A percentile compares a stretch with the other conserved stretches of the same genome.
These are phyloP conservation scores for Schizopygopsis pylzovi DNA, from an alignment of 2,797 vertebrate species.

Conservation along the genomic window DNA sequence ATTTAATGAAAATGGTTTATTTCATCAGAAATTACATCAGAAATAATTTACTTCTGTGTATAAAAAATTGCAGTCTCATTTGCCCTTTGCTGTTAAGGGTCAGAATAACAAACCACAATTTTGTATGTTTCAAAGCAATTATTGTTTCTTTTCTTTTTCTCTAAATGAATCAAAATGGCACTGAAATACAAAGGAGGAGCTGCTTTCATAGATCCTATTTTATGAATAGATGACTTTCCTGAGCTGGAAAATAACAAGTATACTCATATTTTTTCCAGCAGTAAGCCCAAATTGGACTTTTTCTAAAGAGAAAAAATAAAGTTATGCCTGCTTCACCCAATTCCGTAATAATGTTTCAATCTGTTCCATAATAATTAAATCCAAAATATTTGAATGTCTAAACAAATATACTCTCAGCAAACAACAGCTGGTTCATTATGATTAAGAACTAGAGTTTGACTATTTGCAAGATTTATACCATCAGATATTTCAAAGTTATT, in stretches of 20 bases:
- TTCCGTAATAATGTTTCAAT: not conserved
- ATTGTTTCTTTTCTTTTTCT: not conserved
- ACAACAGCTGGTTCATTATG: not conserved
- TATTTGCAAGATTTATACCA: not conserved
- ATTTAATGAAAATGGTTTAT: not conserved
- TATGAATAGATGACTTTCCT: not conserved
- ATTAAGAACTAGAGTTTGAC: not conserved
- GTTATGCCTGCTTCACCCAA: not conserved
- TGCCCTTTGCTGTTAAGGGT: not conserved
- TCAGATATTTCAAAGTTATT: not conserved
- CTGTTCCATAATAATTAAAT: not conserved
- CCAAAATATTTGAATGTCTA: not conserved
- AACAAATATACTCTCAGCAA: not conserved
- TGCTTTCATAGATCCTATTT: not conserved
- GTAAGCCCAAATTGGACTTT: not conserved
- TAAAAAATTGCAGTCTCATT: not conserved
- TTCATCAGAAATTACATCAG: not conserved
- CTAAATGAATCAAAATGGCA: not conserved
- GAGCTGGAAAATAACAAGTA: not conserved
- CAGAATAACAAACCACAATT: not conserved
- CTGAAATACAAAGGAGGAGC: not conserved
- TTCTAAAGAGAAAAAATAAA: not conserved
- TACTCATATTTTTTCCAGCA: not conserved
- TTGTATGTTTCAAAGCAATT: not conserved
- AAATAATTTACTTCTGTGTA: not conserved